Conservation (phyloP, 2,113 vertebrate genomes). For the Neogobius melanostomus region DNA sequence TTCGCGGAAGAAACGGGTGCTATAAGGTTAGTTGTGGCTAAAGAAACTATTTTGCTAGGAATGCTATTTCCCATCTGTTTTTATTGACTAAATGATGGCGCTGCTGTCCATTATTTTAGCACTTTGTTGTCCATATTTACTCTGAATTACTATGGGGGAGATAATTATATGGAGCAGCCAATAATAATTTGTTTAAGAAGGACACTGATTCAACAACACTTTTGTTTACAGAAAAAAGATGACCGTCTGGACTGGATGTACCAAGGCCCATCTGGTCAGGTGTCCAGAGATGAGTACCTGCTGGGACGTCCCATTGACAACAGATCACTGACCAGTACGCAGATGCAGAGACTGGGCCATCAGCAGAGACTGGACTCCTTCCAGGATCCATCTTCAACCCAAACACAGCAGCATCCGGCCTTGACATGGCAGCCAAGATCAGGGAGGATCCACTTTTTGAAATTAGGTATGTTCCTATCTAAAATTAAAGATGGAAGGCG, state of each 20-base stretch:
- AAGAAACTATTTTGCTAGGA: not conserved
- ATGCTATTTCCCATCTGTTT: no score
- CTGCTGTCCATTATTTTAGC: no score
- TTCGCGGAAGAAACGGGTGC: conserved; percentile 88
- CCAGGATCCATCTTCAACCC: conserved; percentile 91
- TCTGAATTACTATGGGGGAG: no score
- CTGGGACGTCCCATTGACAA: conserved; percentile 91
- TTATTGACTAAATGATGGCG: no score
- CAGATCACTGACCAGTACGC: conserved; percentile 87
- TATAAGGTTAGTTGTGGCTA: conserved; percentile 77
- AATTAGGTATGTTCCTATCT: conserved; percentile 79
- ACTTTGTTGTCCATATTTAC: no score
- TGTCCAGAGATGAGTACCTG: conserved; percentile 94
- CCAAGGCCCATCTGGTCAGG: conserved; percentile 90
- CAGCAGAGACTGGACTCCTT: conserved; percentile 86
- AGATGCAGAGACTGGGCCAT: conserved; percentile 85
- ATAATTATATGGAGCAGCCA: no score
- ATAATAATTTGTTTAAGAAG: fast-evolving
- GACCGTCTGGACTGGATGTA: conserved; percentile 99
- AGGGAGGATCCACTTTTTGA: conserved; percentile 94
- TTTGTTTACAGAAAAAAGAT: conserved; percentile 84
- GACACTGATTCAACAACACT: not conserved
- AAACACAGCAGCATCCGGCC: conserved; percentile 77
- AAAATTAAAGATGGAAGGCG: no score
- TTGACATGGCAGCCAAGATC: conserved; percentile 95